Conservation (phyloP, 2,113 vertebrate species). For the Oplegnathus fasciatus region DNA sequence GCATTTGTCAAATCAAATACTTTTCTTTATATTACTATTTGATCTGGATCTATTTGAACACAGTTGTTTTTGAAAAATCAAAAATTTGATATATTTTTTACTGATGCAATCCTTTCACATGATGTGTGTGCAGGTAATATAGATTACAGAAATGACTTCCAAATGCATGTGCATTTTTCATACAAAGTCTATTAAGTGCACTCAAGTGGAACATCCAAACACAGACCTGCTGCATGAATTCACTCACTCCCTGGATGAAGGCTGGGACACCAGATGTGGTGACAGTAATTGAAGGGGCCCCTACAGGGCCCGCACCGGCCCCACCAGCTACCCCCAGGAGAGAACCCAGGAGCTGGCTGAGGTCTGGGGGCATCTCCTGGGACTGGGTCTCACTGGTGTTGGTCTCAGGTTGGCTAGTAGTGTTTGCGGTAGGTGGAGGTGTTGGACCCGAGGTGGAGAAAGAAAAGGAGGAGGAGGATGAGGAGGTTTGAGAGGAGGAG, state of each 20-base stretch:
- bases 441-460: conserved; percentile 67
- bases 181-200: background rate
- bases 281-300: conserved; percentile 89
- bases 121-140: background rate
- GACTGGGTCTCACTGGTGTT: conserved; percentile 50
- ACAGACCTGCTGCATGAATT: conserved; percentile 89
- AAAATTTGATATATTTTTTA: background rate
- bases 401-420: conserved; percentile 42
- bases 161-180: background rate
- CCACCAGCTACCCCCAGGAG: conserved; percentile 86
- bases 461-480: conserved; percentile 67
- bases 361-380: conserved; percentile 79
- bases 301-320: conserved; percentile 61
- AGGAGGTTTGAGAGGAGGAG: conserved; percentile 64
- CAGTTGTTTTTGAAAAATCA: too few species aligned
- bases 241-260: conserved; percentile 91
- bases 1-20: too few species aligned
- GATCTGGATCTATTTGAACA: too few species aligned
- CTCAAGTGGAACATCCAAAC: conserved; percentile 52
- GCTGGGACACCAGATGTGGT: conserved; percentile 89
- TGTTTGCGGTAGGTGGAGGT: conserved; percentile 56
- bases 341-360: conserved; percentile 88
- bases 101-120: background rate
- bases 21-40: too few species aligned
- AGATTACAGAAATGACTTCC: background rate